Conservation (phyloP, 2,888 invertebrate genomes). For the Eupithecia tripunctaria region DNA sequence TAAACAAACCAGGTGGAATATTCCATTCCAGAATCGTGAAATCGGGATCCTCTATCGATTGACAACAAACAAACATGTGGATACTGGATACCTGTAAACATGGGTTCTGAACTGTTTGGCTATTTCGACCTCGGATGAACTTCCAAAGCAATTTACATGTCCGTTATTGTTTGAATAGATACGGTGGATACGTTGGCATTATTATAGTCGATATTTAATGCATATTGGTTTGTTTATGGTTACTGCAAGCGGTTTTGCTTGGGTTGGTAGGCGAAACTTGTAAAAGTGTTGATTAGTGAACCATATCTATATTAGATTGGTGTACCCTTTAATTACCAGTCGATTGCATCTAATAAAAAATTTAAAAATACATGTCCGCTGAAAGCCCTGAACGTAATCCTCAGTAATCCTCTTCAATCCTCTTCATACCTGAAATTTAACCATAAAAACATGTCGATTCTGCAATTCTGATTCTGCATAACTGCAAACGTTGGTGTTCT, state of each 20-base stretch:
- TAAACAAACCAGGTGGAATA: not conserved
- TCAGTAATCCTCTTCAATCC: too few species aligned
- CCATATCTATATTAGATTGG: too few species aligned
- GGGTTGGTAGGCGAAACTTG: too few species aligned
- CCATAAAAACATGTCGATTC: too few species aligned
- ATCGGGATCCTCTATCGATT: not conserved
- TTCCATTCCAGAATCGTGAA: not conserved
- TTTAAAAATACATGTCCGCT: too few species aligned
- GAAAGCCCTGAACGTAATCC: too few species aligned
- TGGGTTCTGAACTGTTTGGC: not conserved
- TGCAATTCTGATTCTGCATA: too few species aligned
- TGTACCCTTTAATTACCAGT: too few species aligned
- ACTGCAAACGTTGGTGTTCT: too few species aligned
- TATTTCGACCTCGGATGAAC: not conserved
- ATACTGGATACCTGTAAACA: not conserved
- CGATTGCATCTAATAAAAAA: too few species aligned
- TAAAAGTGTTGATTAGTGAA: too few species aligned
- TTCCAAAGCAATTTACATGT: conserved; percentile 2
- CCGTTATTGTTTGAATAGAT: not conserved
- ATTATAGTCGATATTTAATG: not conserved
- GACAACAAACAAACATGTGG: not conserved
- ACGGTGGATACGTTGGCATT: not conserved
- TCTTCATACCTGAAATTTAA: too few species aligned
- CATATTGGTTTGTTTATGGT: not conserved
- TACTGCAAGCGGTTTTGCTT: not conserved